A percentile compares a stretch with the other conserved stretches of the same genome.
Evolutionary conservation across 2,113 vertebrate genomes (phyloP).

Genomic region (Oryctolagus cuniculus): DNA sequence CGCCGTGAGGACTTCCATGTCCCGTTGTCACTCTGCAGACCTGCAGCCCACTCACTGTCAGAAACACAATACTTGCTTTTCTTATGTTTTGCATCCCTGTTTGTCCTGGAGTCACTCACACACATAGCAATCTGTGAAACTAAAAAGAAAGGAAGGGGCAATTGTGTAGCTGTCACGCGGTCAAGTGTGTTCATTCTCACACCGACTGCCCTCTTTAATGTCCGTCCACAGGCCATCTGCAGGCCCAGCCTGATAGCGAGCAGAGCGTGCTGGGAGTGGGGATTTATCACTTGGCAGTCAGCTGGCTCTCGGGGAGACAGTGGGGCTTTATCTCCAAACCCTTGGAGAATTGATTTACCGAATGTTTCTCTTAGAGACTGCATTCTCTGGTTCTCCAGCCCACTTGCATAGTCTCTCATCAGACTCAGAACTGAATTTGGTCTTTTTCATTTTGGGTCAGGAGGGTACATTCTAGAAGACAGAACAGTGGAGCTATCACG

Average conservation of each 20-base stretch:
- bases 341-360: not conserved
- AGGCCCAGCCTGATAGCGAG: not conserved
- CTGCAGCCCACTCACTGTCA: not conserved
- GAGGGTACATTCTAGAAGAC: not conserved
- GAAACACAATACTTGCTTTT: constrained; percentile 4
- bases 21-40: not conserved
- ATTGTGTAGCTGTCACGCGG: not conserved
- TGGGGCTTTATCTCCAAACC: not conserved
- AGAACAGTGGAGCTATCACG: not conserved
- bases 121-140: not conserved
- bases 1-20: not conserved
- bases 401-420: not conserved
- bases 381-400: not conserved
- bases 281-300: not conserved
- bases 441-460: not conserved
- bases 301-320: not conserved
- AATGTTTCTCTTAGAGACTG: not conserved
- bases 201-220: not conserved
- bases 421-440: not conserved
- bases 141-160: constrained; percentile 10
- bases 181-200: not conserved
- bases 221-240: not conserved
- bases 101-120: constrained; percentile 30
- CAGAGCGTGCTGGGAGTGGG: fast-evolving
- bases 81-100: not conserved